phyloP scores from a whole-genome alignment of 2,113 vertebrate genomes.

The Apistogramma diplotaenia region DNA sequence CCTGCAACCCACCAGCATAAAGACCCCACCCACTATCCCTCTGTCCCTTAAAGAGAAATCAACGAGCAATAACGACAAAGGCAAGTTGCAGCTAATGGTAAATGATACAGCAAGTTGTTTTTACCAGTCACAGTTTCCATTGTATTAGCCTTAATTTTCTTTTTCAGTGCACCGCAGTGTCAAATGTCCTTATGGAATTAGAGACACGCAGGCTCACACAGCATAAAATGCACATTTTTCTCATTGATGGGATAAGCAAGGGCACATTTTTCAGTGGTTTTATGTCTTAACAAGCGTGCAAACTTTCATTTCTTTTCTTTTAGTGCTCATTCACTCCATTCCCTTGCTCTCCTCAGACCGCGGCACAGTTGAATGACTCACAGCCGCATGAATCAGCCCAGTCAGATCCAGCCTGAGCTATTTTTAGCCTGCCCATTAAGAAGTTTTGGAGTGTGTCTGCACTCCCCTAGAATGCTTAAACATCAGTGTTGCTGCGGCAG shows the following conservation, averaged over 20 bases:
- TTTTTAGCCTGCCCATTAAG: slow-evolving; percentile 77
- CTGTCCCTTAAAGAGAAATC: not conserved
- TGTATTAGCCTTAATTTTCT: slow-evolving; percentile 1
- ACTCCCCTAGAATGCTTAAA: slow-evolving; percentile 73
- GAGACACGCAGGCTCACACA: not conserved
- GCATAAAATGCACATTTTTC: not conserved
- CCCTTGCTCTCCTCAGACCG: slow-evolving; percentile 46
- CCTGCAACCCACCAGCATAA: not conserved
- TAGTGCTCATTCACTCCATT: slow-evolving; percentile 36
- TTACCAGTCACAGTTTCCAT: slow-evolving; percentile 7
- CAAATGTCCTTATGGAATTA: slow-evolving; percentile 1
- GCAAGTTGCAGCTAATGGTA: not conserved
- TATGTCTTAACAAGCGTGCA: slow-evolving; percentile 32
- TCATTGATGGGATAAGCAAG: slow-evolving; percentile 22
- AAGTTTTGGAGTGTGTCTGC: slow-evolving; percentile 75
- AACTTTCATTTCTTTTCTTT: slow-evolving; percentile 44
- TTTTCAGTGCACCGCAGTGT: not conserved
- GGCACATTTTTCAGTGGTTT: slow-evolving; percentile 20
- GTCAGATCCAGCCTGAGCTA: slow-evolving; percentile 69
- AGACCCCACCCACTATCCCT: not conserved
- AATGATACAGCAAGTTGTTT: not conserved
- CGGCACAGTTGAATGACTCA: slow-evolving; percentile 72
- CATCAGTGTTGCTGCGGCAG: slow-evolving; percentile 67
- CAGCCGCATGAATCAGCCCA: slow-evolving; percentile 72
- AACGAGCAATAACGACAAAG: not conserved